Evolutionary conservation across 2,797 vertebrate species (phyloP).

Genomic region (Cyprinodon diabolis): DNA sequence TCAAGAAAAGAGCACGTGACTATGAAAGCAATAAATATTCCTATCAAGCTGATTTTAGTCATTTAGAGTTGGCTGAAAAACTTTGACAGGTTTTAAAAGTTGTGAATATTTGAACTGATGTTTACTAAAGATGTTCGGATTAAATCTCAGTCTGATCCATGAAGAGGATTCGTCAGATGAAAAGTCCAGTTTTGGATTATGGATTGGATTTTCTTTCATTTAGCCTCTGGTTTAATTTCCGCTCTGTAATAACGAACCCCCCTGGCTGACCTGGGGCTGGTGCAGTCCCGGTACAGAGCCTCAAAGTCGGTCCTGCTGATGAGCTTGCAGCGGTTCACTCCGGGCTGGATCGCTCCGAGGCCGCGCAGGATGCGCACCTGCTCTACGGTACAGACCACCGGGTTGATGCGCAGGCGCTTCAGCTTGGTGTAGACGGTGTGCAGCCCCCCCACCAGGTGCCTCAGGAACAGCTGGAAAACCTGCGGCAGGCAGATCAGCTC

Average conservation of each 20-base stretch:
- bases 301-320: slow-evolving; percentile 94
- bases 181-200: too few relatives aligned
- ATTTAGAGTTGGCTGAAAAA: too few relatives aligned
- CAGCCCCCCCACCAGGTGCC: slow-evolving; percentile 93
- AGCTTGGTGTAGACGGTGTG: slow-evolving; percentile 67
- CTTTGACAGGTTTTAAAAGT: too few relatives aligned
- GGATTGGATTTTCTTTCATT: too few relatives aligned
- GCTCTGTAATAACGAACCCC: neutral
- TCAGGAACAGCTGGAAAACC: slow-evolving; percentile 94
- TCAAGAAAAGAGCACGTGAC: too few relatives aligned
- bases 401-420: slow-evolving; percentile 92
- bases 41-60: too few relatives aligned
- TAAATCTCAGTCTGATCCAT: too few relatives aligned
- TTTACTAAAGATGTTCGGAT: too few relatives aligned
- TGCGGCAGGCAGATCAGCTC: slow-evolving; percentile 95
- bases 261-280: slow-evolving; percentile 87
- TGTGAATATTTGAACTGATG: too few relatives aligned
- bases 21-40: too few relatives aligned
- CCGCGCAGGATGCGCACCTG: slow-evolving; percentile 92
- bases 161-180: too few relatives aligned
- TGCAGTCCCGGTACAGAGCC: slow-evolving; percentile 93
- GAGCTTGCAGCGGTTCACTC: slow-evolving; percentile 96
- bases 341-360: slow-evolving; percentile 93
- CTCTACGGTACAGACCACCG: slow-evolving; percentile 93
- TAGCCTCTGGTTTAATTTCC: too few relatives aligned